Evolutionary conservation across 2,113 vertebrate species (phyloP).

Genomic region (Lamprotornis superbus): DNA sequence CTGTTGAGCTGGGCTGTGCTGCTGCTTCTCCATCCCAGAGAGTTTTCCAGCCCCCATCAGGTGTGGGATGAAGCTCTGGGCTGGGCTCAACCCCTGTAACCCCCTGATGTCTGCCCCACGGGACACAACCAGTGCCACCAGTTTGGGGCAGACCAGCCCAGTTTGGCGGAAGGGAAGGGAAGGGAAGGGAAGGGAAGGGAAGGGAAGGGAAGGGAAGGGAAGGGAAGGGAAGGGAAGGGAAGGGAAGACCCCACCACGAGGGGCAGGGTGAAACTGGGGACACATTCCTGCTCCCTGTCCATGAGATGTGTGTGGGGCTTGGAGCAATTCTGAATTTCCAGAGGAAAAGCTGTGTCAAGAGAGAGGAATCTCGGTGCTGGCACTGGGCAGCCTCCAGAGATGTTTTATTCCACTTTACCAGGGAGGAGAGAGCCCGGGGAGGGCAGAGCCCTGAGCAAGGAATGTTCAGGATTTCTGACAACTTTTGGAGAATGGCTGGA

Average conservation of each 20-base stretch:
- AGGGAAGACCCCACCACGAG: fast-evolving
- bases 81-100: neutral
- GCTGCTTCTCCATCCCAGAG: neutral
- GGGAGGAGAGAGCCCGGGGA: neutral
- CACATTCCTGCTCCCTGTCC: neutral
- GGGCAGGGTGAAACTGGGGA: neutral
- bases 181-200: too few relatives aligned
- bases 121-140: neutral
- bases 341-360: neutral
- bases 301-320: fast-evolving
- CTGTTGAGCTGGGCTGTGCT: neutral
- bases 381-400: neutral
- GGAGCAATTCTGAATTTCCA: neutral
- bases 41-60: neutral
- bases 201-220: neutral
- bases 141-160: neutral
- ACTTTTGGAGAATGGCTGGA: neutral
- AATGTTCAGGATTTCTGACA: neutral
- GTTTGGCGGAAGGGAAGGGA: neutral
- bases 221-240: too few relatives aligned
- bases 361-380: neutral
- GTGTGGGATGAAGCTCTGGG: neutral
- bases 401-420: neutral
- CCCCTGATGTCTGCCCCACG: neutral
- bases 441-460: neutral